Percentiles rank a stretch among this genome's conserved stretches.
These are phyloP conservation scores for Manduca sexta DNA, from an alignment of 1,140 invertebrate genomes.

Conservation along the genomic window DNA sequence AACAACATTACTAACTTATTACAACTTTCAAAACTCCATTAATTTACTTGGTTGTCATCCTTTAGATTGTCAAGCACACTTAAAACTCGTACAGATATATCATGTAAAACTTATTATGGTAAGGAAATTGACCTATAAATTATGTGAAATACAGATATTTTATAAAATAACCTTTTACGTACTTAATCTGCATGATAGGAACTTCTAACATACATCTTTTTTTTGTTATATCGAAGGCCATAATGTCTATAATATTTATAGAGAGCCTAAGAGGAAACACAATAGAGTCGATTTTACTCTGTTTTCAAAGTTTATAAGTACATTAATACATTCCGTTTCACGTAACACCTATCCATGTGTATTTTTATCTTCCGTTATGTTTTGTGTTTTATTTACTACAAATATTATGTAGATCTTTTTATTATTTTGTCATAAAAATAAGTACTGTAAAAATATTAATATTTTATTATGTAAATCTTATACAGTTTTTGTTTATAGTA, in stretches of 20 bases:
- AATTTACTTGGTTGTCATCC: background rate
- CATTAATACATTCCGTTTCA: slow-evolving; percentile 30
- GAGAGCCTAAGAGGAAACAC: slow-evolving; percentile 22
- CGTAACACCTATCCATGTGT: no score
- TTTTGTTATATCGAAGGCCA: slow-evolving; percentile 47
- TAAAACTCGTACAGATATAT: background rate
- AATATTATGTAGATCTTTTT: no score
- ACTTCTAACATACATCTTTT: slow-evolving; percentile 37
- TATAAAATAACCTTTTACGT: slow-evolving; percentile 52
- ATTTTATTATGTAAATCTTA: no score
- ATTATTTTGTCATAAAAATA: no score
- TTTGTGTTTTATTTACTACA: no score
- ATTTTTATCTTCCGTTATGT: no score
- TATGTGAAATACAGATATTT: slow-evolving; percentile 19
- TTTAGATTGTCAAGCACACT: background rate
- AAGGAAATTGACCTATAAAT: slow-evolving; percentile 24
- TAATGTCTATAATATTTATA: slow-evolving; percentile 11
- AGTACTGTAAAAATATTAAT: no score
- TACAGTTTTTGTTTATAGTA: no score
- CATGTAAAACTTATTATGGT: slow-evolving; percentile 12
- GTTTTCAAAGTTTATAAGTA: background rate
- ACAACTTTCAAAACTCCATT: slow-evolving; percentile 1
- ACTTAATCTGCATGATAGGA: slow-evolving; percentile 39
- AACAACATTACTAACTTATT: slow-evolving; percentile 5
- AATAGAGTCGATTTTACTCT: slow-evolving; percentile 37